Evolutionary conservation across 2,797 vertebrate genomes (phyloP), one percentile per base, ranked within the genome.

Genomic region (Diceros bicornis): DNA sequence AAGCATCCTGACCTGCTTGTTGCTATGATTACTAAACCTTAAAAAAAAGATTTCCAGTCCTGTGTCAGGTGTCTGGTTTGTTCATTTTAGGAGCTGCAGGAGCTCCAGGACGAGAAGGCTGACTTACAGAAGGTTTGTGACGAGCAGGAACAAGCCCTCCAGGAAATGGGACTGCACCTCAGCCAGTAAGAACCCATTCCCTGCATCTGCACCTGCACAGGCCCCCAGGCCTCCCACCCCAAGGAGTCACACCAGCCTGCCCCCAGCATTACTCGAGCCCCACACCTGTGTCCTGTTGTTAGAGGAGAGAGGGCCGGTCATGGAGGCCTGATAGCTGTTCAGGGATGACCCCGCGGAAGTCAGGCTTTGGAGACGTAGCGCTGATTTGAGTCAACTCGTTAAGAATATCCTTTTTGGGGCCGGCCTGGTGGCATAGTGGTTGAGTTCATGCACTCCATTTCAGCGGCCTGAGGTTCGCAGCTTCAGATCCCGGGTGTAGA

Each of bases 101-200:
- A 99, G 77, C 98, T 99, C 89, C 99, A 99, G 94, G 98, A 99
- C 4, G 99, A 99, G 98, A 99, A 99, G 98, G 98, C 99, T 90
- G 99, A 99, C 97, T 98, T 99, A 59, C 99, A 99, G 98, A 99
- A 99, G 98, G 99, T 97, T 14, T 99, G 99, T 93, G 99, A 99
- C 71, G 99, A 99, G 93, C 99, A 99, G 97, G 99, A 99, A 61
- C 99, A 99, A 97, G 99, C 99, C 37, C 99, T 99, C 18, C 99
- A 99, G 98, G 99, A 99, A 98, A 99, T 99, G 99, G 99, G 99
- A 5, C 99, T 99, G 82, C 99, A 99, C 96, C 99, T 99, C 96
- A 99, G 99, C 99, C 99, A 99, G 99, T 99, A 98, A 99, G 99
- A 98, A 59, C 52, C 27, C 0, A 0, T 7, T 1, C 6, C 57